phyloP scores from a whole-genome alignment of 2,888 invertebrate species.

The Dorcus hopei region DNA sequence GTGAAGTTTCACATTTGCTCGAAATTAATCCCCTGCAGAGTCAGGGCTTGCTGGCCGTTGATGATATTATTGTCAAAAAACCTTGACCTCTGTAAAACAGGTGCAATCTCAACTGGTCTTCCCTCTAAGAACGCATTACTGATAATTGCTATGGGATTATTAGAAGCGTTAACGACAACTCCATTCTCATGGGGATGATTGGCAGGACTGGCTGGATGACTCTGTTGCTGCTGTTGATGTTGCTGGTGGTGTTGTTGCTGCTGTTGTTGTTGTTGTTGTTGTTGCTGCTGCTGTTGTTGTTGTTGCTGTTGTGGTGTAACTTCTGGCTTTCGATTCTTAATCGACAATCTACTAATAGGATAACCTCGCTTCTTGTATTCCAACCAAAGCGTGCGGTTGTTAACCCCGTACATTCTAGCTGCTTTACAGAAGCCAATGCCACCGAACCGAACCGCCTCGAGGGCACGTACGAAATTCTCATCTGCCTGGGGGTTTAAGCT shows the following conservation, averaged over 20 bases:
- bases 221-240: conserved; percentile 43
- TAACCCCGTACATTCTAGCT: conserved; percentile 78
- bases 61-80: conserved; percentile 39
- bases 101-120: conserved; percentile 66
- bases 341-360: conserved; percentile 74
- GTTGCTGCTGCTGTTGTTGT: conserved; percentile 43
- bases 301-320: conserved; percentile 12
- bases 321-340: conserved; percentile 71
- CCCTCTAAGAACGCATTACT: conserved; percentile 65
- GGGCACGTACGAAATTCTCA: conserved; percentile 76
- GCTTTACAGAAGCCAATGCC: conserved; percentile 86
- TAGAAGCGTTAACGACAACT: conserved; percentile 18
- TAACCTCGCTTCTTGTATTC: conserved; percentile 84
- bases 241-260: conserved; percentile 48
- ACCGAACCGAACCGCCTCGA: conserved; percentile 79
- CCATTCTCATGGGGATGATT: conserved; percentile 49
- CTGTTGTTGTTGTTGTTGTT: conserved; percentile 25
- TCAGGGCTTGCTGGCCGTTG: conserved; percentile 54
- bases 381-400: conserved; percentile 80
- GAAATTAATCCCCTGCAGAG: conserved; percentile 72
- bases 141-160: conserved; percentile 63
- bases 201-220: conserved; percentile 32
- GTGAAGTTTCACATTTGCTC: conserved; percentile 65
- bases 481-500: conserved; percentile 78
- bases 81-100: conserved; percentile 52